Percentiles rank a stretch among this genome's conserved stretches.
Conservation (phyloP, 2,113 vertebrate genomes). For the Oenanthe oenanthe region DNA sequence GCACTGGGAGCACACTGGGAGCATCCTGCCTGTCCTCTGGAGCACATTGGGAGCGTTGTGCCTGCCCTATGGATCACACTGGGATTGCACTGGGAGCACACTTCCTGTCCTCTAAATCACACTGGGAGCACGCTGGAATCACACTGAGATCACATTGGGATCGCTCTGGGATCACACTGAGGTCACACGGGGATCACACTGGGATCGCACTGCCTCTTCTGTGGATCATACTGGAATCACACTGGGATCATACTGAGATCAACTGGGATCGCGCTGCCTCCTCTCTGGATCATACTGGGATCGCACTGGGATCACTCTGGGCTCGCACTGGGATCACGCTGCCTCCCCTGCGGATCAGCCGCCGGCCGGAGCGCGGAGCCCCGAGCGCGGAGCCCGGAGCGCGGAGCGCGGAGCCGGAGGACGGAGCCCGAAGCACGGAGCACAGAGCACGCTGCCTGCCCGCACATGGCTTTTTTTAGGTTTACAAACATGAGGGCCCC, state of each 20-base stretch:
- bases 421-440: too few species aligned
- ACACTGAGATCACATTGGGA: accelerated
- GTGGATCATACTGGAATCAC: too few species aligned
- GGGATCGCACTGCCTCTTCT: too few species aligned
- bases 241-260: not conserved
- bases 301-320: accelerated
- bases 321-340: not conserved
- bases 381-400: too few species aligned
- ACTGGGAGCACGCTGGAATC: too few species aligned
- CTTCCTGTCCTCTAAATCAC: not conserved
- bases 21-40: not conserved
- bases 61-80: not conserved
- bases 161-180: not conserved
- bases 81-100: accelerated
- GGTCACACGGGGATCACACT: not conserved
- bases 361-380: not conserved
- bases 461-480: constrained; percentile 62
- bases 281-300: too few species aligned
- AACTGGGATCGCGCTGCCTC: too few species aligned
- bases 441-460: constrained; percentile 15
- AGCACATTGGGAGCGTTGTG: not conserved
- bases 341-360: not conserved
- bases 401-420: not conserved
- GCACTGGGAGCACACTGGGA: too few species aligned
- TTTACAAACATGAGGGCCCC: constrained; percentile 57